These are phyloP conservation scores for Nematopogon swammerdamellus DNA, from an alignment of 2,888 invertebrate genomes.

Conservation along the genomic window DNA sequence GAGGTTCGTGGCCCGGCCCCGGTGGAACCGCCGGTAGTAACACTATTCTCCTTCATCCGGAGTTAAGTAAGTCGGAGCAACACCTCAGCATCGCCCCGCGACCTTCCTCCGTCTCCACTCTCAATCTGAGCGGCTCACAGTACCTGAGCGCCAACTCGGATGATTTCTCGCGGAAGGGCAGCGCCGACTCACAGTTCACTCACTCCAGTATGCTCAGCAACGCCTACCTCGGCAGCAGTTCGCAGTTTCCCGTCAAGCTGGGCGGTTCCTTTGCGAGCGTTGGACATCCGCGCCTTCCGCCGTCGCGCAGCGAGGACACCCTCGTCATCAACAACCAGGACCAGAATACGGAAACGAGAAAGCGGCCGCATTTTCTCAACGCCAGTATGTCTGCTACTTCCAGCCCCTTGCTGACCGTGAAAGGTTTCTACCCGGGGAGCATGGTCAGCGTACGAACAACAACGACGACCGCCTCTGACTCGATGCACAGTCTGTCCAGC, in stretches of 20 bases:
- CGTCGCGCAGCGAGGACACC: slow-evolving; percentile 79
- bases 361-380: slow-evolving; percentile 55
- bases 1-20: slow-evolving; percentile 86
- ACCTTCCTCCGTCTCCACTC: slow-evolving; percentile 45
- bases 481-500: slow-evolving; percentile 64
- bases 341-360: slow-evolving; percentile 39
- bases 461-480: slow-evolving; percentile 59
- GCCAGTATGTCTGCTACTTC: slow-evolving; percentile 65
- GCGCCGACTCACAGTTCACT: slow-evolving; percentile 57
- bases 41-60: slow-evolving; percentile 55
- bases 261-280: slow-evolving; percentile 38
- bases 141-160: slow-evolving; percentile 47
- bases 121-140: slow-evolving; percentile 53
- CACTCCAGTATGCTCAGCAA: slow-evolving; percentile 47
- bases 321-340: slow-evolving; percentile 45
- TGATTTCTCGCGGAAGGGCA: slow-evolving; percentile 51
- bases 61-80: slow-evolving; percentile 84
- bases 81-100: slow-evolving; percentile 57
- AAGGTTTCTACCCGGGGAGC: slow-evolving; percentile 61
- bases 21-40: slow-evolving; percentile 52
- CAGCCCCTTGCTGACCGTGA: slow-evolving; percentile 64
- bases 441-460: slow-evolving; percentile 61
- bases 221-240: slow-evolving; percentile 39
- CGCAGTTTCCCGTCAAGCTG: slow-evolving; percentile 43
- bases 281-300: slow-evolving; percentile 58